These are phyloP conservation scores for Rhodinocichla rosea DNA, from an alignment of 2,113 vertebrate species.

Conservation along the genomic window DNA sequence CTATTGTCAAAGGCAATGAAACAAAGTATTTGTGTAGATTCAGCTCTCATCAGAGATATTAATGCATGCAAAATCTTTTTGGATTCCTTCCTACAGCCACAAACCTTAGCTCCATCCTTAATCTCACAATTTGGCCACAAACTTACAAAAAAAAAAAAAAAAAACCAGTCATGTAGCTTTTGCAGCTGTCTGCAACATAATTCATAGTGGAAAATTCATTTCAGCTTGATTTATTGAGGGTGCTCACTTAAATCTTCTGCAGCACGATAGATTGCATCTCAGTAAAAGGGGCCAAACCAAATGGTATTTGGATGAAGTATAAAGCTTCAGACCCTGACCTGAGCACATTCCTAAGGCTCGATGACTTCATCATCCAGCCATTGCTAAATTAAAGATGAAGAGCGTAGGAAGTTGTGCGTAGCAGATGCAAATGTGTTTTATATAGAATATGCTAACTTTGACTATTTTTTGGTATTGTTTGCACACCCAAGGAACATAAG, in stretches of 20 bases:
- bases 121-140: not conserved
- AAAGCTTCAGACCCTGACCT: conserved; percentile 48
- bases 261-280: conserved; percentile 7
- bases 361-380: conserved; percentile 37
- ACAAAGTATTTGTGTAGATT: not conserved
- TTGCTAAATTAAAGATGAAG: conserved; percentile 40
- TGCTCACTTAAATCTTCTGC: conserved; percentile 24
- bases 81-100: not conserved
- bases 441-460: conserved; percentile 2
- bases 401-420: not conserved
- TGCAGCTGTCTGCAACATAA: conserved; percentile 13
- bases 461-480: conserved; percentile 14
- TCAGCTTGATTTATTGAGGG: conserved; percentile 26
- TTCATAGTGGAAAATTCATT: conserved; percentile 11
- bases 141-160: not conserved
- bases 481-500: not conserved
- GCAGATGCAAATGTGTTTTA: conserved; percentile 24
- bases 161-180: not conserved
- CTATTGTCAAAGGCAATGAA: not conserved
- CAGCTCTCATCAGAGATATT: not conserved
- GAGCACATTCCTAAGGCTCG: not conserved
- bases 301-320: conserved; percentile 52
- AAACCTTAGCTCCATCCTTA: not conserved
- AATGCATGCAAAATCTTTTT: not conserved
- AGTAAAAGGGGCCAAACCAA: conserved; percentile 42